A percentile compares a stretch with the other conserved stretches of the same genome.
These are phyloP conservation scores for Lates japonicus DNA, from an alignment of 2,797 vertebrate genomes.

Conservation along the genomic window DNA sequence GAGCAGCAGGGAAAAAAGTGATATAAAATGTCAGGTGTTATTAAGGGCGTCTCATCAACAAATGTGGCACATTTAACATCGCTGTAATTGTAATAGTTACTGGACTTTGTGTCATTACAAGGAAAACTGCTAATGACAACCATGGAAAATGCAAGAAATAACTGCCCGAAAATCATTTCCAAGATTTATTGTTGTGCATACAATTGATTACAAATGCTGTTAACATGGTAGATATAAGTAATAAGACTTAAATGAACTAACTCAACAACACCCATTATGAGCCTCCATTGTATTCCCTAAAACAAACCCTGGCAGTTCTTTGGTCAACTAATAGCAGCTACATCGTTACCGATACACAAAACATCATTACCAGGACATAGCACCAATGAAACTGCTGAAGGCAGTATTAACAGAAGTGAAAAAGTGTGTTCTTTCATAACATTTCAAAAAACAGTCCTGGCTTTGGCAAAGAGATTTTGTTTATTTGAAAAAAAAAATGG, in stretches of 20 bases:
- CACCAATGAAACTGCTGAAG: slow-evolving; percentile 24
- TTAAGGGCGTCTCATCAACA: slow-evolving; percentile 11
- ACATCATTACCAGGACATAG: slow-evolving; percentile 8
- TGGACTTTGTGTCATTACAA: not conserved
- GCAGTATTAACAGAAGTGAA: slow-evolving; percentile 33
- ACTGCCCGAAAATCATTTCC: slow-evolving; percentile 8
- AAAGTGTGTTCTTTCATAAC: slow-evolving; percentile 48
- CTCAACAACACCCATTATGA: not conserved
- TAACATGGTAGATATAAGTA: not conserved
- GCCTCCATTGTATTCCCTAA: slow-evolving; percentile 9
- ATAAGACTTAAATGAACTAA: not conserved
- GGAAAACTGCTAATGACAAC: slow-evolving; percentile 20
- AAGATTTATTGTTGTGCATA: not conserved
- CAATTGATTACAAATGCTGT: slow-evolving; percentile 13
- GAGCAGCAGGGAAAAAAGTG: slow-evolving; percentile 17
- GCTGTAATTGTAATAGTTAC: slow-evolving; percentile 6
- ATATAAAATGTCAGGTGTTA: slow-evolving; percentile 27
- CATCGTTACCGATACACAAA: too few species aligned
- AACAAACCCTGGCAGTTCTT: slow-evolving; percentile 36
- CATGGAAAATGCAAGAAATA: not conserved
- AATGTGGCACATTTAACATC: slow-evolving; percentile 18
- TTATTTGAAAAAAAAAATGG: slow-evolving; percentile 20
- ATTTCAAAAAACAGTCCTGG: slow-evolving; percentile 31
- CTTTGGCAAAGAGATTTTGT: slow-evolving; percentile 42
- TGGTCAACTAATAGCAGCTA: slow-evolving; percentile 52